Evolutionary conservation across 1,140 invertebrate species (phyloP).

Genomic region (Drosophila novamexicana): DNA sequence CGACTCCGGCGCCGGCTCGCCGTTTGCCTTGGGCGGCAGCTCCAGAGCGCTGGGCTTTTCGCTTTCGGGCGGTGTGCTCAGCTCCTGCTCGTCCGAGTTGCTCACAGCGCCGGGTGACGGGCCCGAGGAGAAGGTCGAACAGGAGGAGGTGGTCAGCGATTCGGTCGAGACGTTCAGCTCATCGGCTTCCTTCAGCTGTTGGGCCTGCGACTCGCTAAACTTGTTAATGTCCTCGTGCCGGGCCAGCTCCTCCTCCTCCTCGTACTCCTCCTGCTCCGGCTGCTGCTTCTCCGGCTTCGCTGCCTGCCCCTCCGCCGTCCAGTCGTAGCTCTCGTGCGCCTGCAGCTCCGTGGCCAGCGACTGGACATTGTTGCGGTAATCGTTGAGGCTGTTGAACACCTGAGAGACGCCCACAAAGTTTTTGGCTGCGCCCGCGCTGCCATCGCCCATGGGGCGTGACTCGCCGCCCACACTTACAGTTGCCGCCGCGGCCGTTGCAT

Average conservation of each 20-base stretch:
- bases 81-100: slow-evolving; percentile 64
- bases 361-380: slow-evolving; percentile 86
- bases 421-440: slow-evolving; percentile 44
- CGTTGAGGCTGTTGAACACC: slow-evolving; percentile 88
- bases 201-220: slow-evolving; percentile 59
- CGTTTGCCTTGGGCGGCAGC: slow-evolving; percentile 29
- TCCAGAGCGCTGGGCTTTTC: slow-evolving; percentile 33
- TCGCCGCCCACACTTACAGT: slow-evolving; percentile 28
- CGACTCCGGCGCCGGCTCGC: slow-evolving; percentile 1
- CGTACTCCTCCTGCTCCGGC: not conserved
- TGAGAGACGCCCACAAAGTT: slow-evolving; percentile 84
- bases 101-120: slow-evolving; percentile 72
- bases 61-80: slow-evolving; percentile 33
- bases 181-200: slow-evolving; percentile 27
- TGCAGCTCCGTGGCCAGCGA: slow-evolving; percentile 45
- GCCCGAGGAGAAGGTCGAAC: slow-evolving; percentile 81
- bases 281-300: slow-evolving; percentile 6
- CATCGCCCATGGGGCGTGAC: slow-evolving; percentile 54
- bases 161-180: slow-evolving; percentile 58
- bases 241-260: slow-evolving; percentile 15
- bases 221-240: slow-evolving; percentile 70
- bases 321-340: slow-evolving; percentile 34
- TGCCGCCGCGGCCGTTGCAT: slow-evolving; percentile 86
- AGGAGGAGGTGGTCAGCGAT: slow-evolving; percentile 80
- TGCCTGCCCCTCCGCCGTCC: slow-evolving; percentile 9